These are phyloP conservation scores for Dichetophora obliterata DNA, from an alignment of 2,888 invertebrate species.

Conservation along the genomic window DNA sequence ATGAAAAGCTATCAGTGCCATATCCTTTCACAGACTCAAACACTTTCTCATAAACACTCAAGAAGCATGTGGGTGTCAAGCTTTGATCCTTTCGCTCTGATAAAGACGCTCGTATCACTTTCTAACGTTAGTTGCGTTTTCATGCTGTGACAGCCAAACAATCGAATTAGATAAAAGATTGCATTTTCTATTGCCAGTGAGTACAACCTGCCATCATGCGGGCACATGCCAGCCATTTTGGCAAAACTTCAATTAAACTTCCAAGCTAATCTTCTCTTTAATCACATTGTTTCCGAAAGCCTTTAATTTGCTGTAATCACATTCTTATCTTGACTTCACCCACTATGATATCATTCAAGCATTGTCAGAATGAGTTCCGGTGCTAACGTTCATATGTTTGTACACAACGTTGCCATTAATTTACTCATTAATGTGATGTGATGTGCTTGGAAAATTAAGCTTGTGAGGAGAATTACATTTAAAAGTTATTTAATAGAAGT, in stretches of 20 bases:
- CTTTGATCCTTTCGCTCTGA: neutral
- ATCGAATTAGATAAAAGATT: slow-evolving; percentile 12
- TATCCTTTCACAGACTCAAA: slow-evolving; percentile 1
- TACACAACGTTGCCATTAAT: neutral
- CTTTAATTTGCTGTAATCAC: slow-evolving; percentile 15
- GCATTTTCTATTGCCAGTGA: neutral
- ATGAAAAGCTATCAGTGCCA: slow-evolving; percentile 33
- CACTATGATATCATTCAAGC: neutral
- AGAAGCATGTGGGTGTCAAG: neutral
- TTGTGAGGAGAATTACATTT: no score
- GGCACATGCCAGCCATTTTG: neutral
- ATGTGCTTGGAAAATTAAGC: no score
- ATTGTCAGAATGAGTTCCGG: neutral
- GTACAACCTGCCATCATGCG: neutral
- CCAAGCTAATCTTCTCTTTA: neutral
- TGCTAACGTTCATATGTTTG: slow-evolving; percentile 6
- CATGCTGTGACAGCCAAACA: slow-evolving; percentile 9
- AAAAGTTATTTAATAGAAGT: no score
- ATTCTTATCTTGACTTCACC: slow-evolving; percentile 10
- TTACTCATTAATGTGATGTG: neutral
- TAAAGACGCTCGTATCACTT: neutral
- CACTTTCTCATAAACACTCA: neutral
- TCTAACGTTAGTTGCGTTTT: neutral
- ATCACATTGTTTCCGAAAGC: neutral
- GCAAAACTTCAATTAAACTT: slow-evolving; percentile 10